phyloP scores from a whole-genome alignment of 2,888 invertebrate genomes.

The Epsilonema sp. region DNA sequence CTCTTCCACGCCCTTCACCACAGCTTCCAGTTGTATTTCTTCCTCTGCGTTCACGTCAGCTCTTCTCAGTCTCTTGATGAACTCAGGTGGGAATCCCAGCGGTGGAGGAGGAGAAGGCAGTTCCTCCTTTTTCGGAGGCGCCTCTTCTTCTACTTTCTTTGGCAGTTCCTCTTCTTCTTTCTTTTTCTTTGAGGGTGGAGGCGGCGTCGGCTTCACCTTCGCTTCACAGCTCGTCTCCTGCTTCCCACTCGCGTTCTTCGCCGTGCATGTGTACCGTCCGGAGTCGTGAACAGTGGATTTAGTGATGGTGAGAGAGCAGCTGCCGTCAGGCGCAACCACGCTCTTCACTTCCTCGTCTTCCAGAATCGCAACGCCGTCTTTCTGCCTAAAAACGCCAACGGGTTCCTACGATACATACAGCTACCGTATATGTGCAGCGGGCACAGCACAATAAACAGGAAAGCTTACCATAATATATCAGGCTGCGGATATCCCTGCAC shows the following conservation, averaged over 20 bases:
- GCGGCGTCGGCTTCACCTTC: not conserved
- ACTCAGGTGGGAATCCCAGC: slow-evolving; percentile 38
- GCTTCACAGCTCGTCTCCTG: slow-evolving; percentile 22
- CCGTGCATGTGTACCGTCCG: slow-evolving; percentile 72
- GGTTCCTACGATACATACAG: no score
- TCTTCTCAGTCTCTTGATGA: slow-evolving; percentile 46
- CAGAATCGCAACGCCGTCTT: slow-evolving; percentile 24
- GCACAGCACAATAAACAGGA: no score
- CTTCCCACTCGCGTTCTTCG: slow-evolving; percentile 77
- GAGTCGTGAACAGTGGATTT: slow-evolving; percentile 72
- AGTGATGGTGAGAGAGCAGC: slow-evolving; percentile 53
- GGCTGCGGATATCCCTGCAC: slow-evolving; percentile 10
- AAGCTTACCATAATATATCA: slow-evolving; percentile 8
- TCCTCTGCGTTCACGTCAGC: no score
- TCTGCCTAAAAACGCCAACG: no score
- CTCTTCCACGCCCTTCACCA: no score
- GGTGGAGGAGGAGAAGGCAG: not conserved
- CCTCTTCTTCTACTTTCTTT: no score
- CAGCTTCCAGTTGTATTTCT: no score
- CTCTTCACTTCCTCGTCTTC: slow-evolving; percentile 15
- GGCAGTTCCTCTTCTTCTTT: no score
- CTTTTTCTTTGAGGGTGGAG: no score
- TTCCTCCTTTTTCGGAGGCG: no score
- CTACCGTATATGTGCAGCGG: no score
- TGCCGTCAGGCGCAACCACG: slow-evolving; percentile 18